Evolutionary conservation across 1,140 invertebrate genomes (phyloP), one percentile per base, ranked within the genome.

Genomic region (Achatina immaculata): DNA sequence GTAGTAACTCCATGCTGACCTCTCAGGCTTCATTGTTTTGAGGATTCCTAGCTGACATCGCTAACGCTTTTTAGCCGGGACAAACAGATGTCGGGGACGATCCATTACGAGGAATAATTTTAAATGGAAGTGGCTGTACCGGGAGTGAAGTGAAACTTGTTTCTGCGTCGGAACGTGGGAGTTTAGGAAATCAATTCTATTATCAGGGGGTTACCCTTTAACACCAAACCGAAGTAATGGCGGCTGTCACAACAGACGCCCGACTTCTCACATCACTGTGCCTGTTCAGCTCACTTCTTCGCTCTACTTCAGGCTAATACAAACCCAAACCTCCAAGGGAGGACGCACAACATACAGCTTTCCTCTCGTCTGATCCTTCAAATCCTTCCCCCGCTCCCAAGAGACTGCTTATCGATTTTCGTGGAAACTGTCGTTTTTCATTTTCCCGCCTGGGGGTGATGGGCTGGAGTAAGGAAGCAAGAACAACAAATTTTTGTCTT

Each of bases 361-460:
- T n/a, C 58, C 28, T 62, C 58, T 21, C 16, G 58, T 62, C n/a
- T 62, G 58, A 62, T 62, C 58, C 58, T 62, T 62, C 28, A 62
- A 16, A 62, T 62, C 58, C 4, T 62, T 31, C 58, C 21, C 58
- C 19, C 11, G n/a, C 16, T 62, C 58, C 58, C 58, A 11, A 28
- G 58, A 34, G n/a, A 62, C 58, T 62, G 58, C 31, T 0, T 62
- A 62, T 62, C 58, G 58, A 62, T 62, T 62, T 62, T 62, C 58
- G n/a, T 62, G 28, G 58, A 62, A 62, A 62, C 28, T 62, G 58
- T 62, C 58, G n/a, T 21, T 62, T 62, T 62, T 62, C 58, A 62
- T 62, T 62, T 62, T 62, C 19, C 58, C 58, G 28, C 58, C 58
- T 28, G n/a, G 58, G n/a, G 31, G 58, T 62, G 58, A 62, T 62